Evolutionary conservation across 2,113 vertebrate species (phyloP), one percentile per base, ranked within the genome.

Genomic region (Pleuronectes platessa): DNA sequence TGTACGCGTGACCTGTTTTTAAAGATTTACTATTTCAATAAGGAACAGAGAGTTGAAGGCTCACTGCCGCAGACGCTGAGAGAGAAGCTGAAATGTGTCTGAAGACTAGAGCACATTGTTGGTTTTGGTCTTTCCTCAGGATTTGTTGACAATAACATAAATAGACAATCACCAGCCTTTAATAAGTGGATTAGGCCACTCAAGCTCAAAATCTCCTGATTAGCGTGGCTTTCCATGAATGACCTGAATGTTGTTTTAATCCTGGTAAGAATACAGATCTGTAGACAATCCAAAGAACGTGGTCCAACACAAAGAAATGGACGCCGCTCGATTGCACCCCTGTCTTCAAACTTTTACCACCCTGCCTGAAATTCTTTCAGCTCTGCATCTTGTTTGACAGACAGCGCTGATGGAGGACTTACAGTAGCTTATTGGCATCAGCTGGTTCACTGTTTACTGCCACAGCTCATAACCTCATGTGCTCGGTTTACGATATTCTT

Each of bases 71-170:
- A 60, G 45, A 47, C 14, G 8, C 31, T 62, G 61, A 40, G 7
- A 12, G 3, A 42, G 61, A 37, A 13, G 47, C 5, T 13, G 60
- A 51, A 51, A 51, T n/a, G 61, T 21, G 61, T 18, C 6, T 20
- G 31, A 61, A 9, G 18, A 18, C 45, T 51, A 51, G 18, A 42
- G 7, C n/a, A 63, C 37, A 24, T 24, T 45, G n/a, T 64, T 64
- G 35, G 21, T 64, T 64, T 64, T 47, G 37, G 61, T 64, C 21
- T 64, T 64, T 47, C 10, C 40, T 64, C 21, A 2, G 61, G 61
- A 14, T 64, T 47, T 71, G n/a, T 70, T 70, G 55, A 61, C 58
- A 61, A 18, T 61, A 54, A 62, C 47, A 61, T 53, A 37, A 65
- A 65, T 49, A 49, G 0, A 27, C 21, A 65, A 64, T 40, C 3